Evolutionary conservation across 23 tunicate genomes (phyloP).

Genomic region (Ascidia mentula): DNA sequence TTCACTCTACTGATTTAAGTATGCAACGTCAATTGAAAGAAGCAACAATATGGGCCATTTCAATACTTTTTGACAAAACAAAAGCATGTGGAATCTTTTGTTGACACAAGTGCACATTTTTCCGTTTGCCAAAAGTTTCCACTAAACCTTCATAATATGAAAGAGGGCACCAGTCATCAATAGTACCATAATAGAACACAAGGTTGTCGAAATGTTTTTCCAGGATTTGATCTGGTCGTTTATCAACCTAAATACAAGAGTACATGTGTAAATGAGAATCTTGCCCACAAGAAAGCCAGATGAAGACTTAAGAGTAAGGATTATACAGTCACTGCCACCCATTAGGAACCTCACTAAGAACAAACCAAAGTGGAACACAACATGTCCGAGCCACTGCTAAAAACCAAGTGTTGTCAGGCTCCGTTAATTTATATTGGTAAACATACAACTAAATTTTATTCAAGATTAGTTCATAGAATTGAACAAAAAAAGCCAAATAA

Average conservation of each 20-base stretch:
- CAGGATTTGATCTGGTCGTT: conserved; percentile 61
- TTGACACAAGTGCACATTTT: conserved; percentile 29
- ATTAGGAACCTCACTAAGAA: no score
- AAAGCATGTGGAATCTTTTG: conserved; percentile 64
- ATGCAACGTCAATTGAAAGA: background rate
- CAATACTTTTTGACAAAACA: conserved; percentile 43
- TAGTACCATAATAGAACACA: conserved; percentile 72
- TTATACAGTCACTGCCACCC: no score
- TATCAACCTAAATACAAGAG: no score
- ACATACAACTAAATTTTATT: no score
- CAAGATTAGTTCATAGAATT: no score
- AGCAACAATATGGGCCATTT: conserved; percentile 55
- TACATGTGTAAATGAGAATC: no score
- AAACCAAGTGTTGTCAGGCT: no score
- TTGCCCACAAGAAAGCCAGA: no score
- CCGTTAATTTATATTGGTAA: no score
- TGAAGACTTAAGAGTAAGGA: no score
- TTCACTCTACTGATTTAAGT: background rate
- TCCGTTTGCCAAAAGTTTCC: conserved; percentile 2
- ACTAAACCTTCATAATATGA: conserved; percentile 45
- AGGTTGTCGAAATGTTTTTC: conserved; percentile 45
- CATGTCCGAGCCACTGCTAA: no score
- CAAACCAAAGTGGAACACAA: background rate
- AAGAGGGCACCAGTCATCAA: conserved; percentile 81
- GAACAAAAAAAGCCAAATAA: no score